Evolutionary conservation across 2,888 invertebrate species (phyloP), one percentile per base, ranked within the genome.

Genomic region (Nomada flava): DNA sequence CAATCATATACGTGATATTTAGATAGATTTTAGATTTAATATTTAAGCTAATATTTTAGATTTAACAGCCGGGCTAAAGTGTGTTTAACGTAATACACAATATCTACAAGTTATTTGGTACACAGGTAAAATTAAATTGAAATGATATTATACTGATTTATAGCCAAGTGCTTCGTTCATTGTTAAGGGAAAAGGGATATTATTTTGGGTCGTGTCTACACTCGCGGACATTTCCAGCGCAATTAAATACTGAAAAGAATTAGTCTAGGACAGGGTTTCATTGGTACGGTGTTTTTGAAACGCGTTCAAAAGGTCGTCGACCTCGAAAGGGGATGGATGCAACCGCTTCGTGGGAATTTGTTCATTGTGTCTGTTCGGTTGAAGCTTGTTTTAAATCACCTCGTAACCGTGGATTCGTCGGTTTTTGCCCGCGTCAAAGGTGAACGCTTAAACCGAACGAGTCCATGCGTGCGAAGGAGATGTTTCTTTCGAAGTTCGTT

Each of bases 321-420:
- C 90, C 89, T 76, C 84, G 83, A 87, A 89, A 82, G 53, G 86
- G 89, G 88, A 64, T 86, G 89, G 90, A 91, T 89, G 91, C 90
- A 91, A 89, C 88, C 88, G 89, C 89, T 90, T 86, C 92, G 91
- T 92, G 92, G 86, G 92, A 92, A 90, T 36, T 92, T 90, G 86
- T 89, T 91, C 75, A 62, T 84, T 84, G 86, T 74, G 72, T 64
- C 81, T 53, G 76, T 81, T 82, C 74, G 84, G 79, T 83, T 81
- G 85, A 82, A 63, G 62, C 82, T 89, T 75, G 75, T 88, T 88
- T 85, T 85, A 87, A 82, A 82, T 77, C 81, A 76, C 65, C 77
- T 76, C 70, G 85, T 82, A 81, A 52, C 76, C 36, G 36, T 76
- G 67, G 82, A 82, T 89, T 82, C 84, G 82, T 75, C 67, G 67